Conservation (phyloP, 2,888 invertebrate species). For the Calameuta pallipes region DNA sequence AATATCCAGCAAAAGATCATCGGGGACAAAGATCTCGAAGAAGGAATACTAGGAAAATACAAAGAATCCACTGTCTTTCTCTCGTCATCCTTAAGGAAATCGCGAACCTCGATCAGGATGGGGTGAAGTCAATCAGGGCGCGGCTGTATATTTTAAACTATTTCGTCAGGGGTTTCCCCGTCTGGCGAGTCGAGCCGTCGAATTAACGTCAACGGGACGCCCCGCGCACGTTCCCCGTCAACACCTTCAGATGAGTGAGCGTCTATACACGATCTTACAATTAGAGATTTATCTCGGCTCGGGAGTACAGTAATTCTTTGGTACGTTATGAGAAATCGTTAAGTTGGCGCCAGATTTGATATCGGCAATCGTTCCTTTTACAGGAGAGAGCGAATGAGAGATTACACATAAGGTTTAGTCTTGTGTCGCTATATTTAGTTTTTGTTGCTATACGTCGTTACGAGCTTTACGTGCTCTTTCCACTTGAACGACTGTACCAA, state of each 20-base stretch:
- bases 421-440: not conserved
- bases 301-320: not conserved
- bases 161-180: constrained; percentile 49
- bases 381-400: not conserved
- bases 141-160: constrained; percentile 47
- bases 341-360: not conserved
- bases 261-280: not conserved
- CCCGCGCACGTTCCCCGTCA: not conserved
- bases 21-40: not conserved
- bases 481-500: not conserved
- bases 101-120: not conserved
- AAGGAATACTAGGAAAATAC: not conserved
- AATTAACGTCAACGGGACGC: not conserved
- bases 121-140: constrained; percentile 17
- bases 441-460: not conserved
- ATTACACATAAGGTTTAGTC: not conserved
- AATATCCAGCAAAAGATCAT: not conserved
- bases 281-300: not conserved
- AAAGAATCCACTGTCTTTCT: not conserved
- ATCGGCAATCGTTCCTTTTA: not conserved
- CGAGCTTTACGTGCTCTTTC: not conserved
- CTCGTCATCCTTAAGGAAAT: not conserved
- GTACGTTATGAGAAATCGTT: not conserved
- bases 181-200: constrained; percentile 18
- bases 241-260: not conserved